These are phyloP conservation scores for Mythimna impura DNA, from an alignment of 2,888 invertebrate species.

Conservation along the genomic window DNA sequence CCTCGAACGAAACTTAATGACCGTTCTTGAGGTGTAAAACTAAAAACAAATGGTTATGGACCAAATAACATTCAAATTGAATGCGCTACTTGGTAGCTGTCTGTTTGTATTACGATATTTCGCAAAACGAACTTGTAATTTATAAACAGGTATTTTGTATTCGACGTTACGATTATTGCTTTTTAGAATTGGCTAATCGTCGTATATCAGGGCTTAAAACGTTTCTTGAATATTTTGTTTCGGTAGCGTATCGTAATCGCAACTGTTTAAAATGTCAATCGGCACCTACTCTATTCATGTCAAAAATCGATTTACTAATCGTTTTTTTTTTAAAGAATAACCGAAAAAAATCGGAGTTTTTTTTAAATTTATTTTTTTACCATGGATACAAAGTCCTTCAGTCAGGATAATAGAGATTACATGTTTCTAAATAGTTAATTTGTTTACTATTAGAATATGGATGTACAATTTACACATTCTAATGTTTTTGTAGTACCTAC, in stretches of 20 bases:
- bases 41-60: slow-evolving; percentile 47
- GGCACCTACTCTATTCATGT: neutral
- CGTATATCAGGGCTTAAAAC: slow-evolving; percentile 29
- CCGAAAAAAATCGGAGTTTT: too few species aligned
- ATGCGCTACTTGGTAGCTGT: slow-evolving; percentile 40
- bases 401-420: too few species aligned
- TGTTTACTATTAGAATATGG: too few species aligned
- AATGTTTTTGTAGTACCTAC: too few species aligned
- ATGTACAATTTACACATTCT: too few species aligned
- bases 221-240: slow-evolving; percentile 49
- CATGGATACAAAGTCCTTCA: too few species aligned
- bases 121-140: slow-evolving; percentile 64
- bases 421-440: too few species aligned
- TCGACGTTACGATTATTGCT: slow-evolving; percentile 63
- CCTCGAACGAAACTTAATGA: slow-evolving; percentile 49
- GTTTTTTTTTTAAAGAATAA: neutral
- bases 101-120: slow-evolving; percentile 52
- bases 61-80: slow-evolving; percentile 60
- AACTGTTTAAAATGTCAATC: slow-evolving; percentile 24
- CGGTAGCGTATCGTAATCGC: slow-evolving; percentile 8
- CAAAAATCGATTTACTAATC: neutral
- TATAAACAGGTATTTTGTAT: slow-evolving; percentile 66
- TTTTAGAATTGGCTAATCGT: slow-evolving; percentile 59
- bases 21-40: slow-evolving; percentile 41
- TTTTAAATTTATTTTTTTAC: too few species aligned